Conservation (phyloP, 2,113 vertebrate species). For the Bettongia penicillata region DNA sequence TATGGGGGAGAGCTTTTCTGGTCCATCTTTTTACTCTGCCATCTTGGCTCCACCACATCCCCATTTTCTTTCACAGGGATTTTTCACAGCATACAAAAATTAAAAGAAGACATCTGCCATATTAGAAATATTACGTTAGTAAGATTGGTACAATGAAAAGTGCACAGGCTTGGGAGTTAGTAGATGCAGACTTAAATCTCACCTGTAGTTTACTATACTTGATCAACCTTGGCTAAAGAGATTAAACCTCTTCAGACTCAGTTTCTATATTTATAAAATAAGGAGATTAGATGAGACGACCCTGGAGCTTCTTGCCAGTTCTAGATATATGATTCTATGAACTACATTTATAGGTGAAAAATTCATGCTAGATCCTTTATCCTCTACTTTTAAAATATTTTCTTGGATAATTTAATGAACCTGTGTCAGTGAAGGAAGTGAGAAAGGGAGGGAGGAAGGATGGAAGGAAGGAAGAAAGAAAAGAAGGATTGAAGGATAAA, state of each 20-base stretch:
- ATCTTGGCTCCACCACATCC: no score
- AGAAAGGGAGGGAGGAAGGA: background rate
- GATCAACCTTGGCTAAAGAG: background rate
- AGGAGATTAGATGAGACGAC: no score
- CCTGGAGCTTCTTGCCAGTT: no score
- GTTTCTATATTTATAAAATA: background rate
- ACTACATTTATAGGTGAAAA: background rate
- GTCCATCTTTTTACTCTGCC: no score
- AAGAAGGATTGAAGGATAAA: no score
- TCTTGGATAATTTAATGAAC: background rate
- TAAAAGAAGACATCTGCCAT: background rate
- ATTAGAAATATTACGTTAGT: slow-evolving; percentile 6
- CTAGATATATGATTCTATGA: background rate
- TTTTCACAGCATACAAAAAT: background rate
- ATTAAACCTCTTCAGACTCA: background rate
- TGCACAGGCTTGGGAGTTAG: background rate
- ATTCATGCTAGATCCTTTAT: background rate
- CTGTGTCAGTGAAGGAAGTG: background rate
- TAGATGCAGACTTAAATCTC: background rate
- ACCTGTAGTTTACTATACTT: slow-evolving; percentile 30
- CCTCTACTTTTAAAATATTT: background rate
- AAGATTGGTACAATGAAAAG: background rate
- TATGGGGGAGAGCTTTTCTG: no score
- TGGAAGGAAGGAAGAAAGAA: no score
- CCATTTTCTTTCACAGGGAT: background rate